A percentile compares a stretch with the other conserved stretches of the same genome.
phyloP scores from a whole-genome alignment of 2,113 vertebrate species.

The Plotosus lineatus region DNA sequence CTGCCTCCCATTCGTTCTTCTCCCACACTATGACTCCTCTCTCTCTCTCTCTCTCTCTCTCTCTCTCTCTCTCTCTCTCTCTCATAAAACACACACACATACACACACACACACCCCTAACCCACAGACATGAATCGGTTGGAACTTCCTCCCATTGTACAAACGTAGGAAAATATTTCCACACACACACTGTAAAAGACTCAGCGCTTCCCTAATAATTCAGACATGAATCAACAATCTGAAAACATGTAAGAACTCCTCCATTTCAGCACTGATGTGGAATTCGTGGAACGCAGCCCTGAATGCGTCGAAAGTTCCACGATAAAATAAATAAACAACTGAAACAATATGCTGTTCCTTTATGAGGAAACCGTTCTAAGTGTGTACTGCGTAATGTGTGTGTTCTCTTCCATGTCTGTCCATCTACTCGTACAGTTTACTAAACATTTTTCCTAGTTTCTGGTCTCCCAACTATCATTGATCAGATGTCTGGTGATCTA shows the following conservation, averaged over 20 bases:
- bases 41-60: neutral
- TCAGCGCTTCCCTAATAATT: slow-evolving; percentile 25
- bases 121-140: slow-evolving; percentile 46
- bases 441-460: slow-evolving; percentile 56
- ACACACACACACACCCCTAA: slow-evolving; percentile 27
- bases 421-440: neutral
- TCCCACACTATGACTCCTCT: slow-evolving; percentile 68
- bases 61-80: neutral
- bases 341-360: neutral
- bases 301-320: neutral
- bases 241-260: slow-evolving; percentile 25
- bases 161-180: slow-evolving; percentile 45
- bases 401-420: neutral
- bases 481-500: neutral
- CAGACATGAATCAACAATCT: neutral
- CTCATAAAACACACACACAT: slow-evolving; percentile 11
- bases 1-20: slow-evolving; percentile 31
- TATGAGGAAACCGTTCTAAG: neutral
- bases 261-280: slow-evolving; percentile 61
- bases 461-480: slow-evolving; percentile 9
- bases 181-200: slow-evolving; percentile 4
- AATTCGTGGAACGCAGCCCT: slow-evolving; percentile 65
- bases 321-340: neutral
- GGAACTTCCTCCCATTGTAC: slow-evolving; percentile 74
- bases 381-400: neutral